Evolutionary conservation across 2,888 invertebrate genomes (phyloP).

Genomic region (Empis stercorea): DNA sequence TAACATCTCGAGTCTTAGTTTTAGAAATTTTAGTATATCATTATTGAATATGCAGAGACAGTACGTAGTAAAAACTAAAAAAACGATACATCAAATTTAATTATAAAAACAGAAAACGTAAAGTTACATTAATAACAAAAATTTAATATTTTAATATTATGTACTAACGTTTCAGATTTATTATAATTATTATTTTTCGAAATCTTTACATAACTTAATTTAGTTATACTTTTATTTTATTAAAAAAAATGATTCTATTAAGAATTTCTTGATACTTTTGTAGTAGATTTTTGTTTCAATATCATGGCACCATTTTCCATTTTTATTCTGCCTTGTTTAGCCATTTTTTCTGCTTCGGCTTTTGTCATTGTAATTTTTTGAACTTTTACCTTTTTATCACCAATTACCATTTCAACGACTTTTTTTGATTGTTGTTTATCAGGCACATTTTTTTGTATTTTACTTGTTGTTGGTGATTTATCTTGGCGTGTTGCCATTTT

Average conservation of each 20-base stretch:
- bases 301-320: constrained; percentile 35
- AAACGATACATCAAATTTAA: too few species aligned
- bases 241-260: not conserved
- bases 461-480: not conserved
- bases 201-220: too few species aligned
- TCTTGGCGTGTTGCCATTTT: not conserved
- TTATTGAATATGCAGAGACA: too few species aligned
- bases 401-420: constrained; percentile 40
- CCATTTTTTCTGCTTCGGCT: constrained; percentile 52
- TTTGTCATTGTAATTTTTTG: constrained; percentile 55
- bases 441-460: not conserved
- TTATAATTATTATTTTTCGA: too few species aligned
- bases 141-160: too few species aligned
- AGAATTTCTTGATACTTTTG: not conserved
- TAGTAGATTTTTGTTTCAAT: constrained; percentile 12
- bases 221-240: too few species aligned
- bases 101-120: too few species aligned
- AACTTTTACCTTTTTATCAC: constrained; percentile 48
- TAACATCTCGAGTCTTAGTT: too few species aligned
- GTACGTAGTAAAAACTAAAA: too few species aligned
- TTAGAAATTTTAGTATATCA: too few species aligned
- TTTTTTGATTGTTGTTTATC: constrained; percentile 5
- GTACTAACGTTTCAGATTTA: too few species aligned
- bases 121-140: too few species aligned
- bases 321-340: constrained; percentile 50